Evolutionary conservation across 2,888 invertebrate genomes (phyloP), one percentile per base, ranked within the genome.

Genomic region (Temnothorax ravouxi): DNA sequence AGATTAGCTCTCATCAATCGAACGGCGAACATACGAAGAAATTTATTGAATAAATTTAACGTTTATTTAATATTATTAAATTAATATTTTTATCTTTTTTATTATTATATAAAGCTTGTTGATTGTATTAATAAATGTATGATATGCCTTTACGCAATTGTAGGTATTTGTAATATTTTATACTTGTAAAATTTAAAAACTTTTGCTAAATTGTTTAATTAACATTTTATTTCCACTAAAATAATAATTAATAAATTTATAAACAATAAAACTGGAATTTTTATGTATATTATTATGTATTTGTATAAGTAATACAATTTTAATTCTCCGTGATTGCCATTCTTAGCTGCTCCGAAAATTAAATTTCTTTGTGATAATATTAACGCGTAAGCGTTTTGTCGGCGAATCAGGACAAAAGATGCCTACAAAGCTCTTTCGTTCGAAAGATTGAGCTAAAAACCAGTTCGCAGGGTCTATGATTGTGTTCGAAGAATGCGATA

Each of bases 401-500:
- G 47, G 50, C 21, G 52, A 82, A 79, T 62, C 81, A 18, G 71
- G 29, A 74, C 69, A 83, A 87, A 83, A 64, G 59, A 66, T 61
- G 41, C 76, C n/a, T 59, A 38, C 6, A 52, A 52, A 64, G 44
- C 50, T 47, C 47, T 76, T 79, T 54, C 15, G 13, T 71, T 34
- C 54, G 21, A 41, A 41, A 50, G 61, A 77, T 74, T 52, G 38
- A 18, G 69, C 62, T 56, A 38, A 76, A 81, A 88, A 90, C 88
- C 87, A 88, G 88, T 91, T 84, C 84, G 79, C 59, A 83, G 79
- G 82, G 82, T 87, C 79, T 84, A 86, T 86, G 80, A 86, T 84
- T 88, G 83, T 83, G 59, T 87, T 89, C 86, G 72, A 83, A 85
- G 89, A 89, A 90, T 86, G 84, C 80, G 79, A 84, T 87, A 85